These are phyloP conservation scores for Podarcis siculus DNA, from an alignment of 2,797 vertebrate species.

Conservation along the genomic window DNA sequence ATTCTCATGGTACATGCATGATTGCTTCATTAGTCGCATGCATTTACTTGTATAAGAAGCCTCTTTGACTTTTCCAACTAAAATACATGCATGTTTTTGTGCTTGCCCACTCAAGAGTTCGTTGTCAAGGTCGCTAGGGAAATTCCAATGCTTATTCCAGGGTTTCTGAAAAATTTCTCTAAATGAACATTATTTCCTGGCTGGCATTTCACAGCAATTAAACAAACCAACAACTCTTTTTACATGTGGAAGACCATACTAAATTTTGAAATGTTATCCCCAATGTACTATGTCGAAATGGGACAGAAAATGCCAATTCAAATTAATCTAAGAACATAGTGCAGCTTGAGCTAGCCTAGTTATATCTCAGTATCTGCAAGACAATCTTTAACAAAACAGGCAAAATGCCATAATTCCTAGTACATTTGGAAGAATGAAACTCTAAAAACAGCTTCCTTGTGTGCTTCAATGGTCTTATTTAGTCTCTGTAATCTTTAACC, in stretches of 20 bases:
- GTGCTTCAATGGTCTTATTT: not conserved
- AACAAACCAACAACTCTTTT: not conserved
- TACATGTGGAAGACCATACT: not conserved
- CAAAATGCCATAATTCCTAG: not conserved
- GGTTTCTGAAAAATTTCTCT: not conserved
- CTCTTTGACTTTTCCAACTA: not conserved
- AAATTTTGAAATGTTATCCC: not conserved
- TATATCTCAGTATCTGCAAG: slow-evolving; percentile 13
- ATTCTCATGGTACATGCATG: slow-evolving; percentile 10
- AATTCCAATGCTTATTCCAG: not conserved
- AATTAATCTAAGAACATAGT: not conserved
- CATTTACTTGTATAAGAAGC: slow-evolving; percentile 20
- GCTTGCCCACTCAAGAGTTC: not conserved
- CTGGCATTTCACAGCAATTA: not conserved
- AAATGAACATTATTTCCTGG: not conserved
- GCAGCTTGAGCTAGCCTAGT: not conserved
- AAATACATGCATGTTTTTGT: not conserved
- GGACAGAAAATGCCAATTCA: not conserved
- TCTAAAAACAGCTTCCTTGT: not conserved
- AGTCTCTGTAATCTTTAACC: not conserved
- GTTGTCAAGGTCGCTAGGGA: not conserved
- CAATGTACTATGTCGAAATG: not conserved
- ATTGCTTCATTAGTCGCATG: slow-evolving; percentile 31
- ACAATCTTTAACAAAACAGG: slow-evolving; percentile 6
- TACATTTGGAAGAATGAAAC: not conserved